Base-by-base conservation (phyloP, 2,113 vertebrate species). In the Entomyzon cyanotis region DNA sequence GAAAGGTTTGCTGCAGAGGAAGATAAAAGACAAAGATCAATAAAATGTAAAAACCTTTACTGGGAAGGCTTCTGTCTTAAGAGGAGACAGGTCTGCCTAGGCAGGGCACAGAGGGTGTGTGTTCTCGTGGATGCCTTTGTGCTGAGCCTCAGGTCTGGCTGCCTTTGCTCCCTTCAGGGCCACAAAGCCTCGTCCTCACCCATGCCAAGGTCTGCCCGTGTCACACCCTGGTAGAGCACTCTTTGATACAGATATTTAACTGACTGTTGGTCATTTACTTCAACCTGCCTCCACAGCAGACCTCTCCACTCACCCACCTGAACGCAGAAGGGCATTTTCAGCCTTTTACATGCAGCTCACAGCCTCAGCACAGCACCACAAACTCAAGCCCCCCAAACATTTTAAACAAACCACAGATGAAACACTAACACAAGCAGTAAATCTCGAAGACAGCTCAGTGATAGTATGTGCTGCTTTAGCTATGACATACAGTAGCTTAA, bases 401-500 rank as follows among this genome's bases (percentile, higher is more conserved):
- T 92, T 95, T 93, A 93, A 95, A 78, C 85, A 96, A 96, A 90
- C 52, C 80, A 90, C 84, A 96, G 95, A 95, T 94, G 73, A 87
- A 96, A 96, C 87, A 37, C 83, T 95, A 96, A 94, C 95, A 85
- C 78, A 49, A 94, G 93, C 68, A 92, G 96, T 97, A 97, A 93
- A 97, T 97, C 94, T 94, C 90, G 6, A 74, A 95, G 94, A 91
- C 92, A 97, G 89, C 94, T 97, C 94, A 59, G 95, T 90, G 95
- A 97, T 97, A 97, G 90, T 87, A 91, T 96, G 91, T 93, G 96
- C 96, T 22, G 84, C 92, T 95, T 97, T 96, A 94, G 95, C 90
- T 97, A 39, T 92, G 93, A 97, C 89, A 92, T 85, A 82, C 90
- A 95, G 84, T 87, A 55, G 52, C 92, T 97, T 94, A 93, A 94